Percentiles rank a stretch among this genome's conserved stretches.
phyloP scores from a whole-genome alignment of 2,113 vertebrate genomes.

The Sphyrna mokarran region DNA sequence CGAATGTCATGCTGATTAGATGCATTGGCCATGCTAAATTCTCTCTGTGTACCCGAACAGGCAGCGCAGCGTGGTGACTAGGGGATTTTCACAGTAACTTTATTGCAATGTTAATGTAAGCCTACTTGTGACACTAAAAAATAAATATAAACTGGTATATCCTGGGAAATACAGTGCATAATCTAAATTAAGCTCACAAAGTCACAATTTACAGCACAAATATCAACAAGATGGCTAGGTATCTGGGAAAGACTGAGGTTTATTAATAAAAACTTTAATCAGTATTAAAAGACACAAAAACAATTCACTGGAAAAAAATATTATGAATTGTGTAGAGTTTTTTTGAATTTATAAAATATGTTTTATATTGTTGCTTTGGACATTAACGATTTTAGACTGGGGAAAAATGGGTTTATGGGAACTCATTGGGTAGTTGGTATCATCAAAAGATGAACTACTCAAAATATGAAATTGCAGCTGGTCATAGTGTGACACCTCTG shows the following conservation, averaged over 20 bases:
- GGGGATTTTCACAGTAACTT: too few relatives aligned
- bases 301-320: background rate
- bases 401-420: background rate
- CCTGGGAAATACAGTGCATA: background rate
- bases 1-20: too few relatives aligned
- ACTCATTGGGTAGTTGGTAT: background rate
- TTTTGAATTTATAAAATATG: background rate
- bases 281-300: background rate
- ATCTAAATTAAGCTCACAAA: too few relatives aligned
- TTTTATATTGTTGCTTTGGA: background rate
- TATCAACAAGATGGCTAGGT: background rate
- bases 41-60: too few relatives aligned
- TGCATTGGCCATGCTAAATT: too few relatives aligned
- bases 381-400: background rate
- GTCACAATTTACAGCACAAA: background rate
- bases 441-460: background rate
- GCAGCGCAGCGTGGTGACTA: too few relatives aligned
- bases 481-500: background rate
- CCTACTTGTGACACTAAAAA: too few relatives aligned
- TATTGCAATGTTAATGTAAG: too few relatives aligned
- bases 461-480: background rate
- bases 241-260: background rate
- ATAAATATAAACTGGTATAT: background rate
- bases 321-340: background rate
- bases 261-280: background rate